Conservation (phyloP, 92 coral and sea anemone genomes). For the Galaxea fascicularis region DNA sequence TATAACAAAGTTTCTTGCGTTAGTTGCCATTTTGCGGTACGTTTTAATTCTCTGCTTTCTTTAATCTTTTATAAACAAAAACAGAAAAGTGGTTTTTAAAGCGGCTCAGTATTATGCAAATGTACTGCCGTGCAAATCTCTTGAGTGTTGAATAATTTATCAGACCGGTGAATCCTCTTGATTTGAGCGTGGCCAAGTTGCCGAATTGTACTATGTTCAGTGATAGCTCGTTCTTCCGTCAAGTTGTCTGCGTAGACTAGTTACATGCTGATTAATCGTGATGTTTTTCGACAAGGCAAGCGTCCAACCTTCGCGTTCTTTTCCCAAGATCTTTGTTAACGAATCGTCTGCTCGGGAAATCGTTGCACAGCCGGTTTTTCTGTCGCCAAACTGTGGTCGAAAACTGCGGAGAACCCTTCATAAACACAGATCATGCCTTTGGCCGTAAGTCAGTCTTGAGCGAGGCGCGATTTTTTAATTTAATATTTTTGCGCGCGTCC, state of each 20-base stretch:
- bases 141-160: conserved; percentile 37
- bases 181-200: background rate
- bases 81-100: background rate
- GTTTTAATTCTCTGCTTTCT: conserved; percentile 4
- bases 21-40: background rate
- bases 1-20: no score
- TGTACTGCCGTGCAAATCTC: background rate
- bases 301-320: conserved; percentile 65
- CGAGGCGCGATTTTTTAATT: background rate
- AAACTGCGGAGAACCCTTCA: conserved; percentile 50
- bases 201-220: background rate
- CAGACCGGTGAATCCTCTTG: background rate
- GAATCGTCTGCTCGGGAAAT: conserved; percentile 37
- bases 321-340: conserved; percentile 64
- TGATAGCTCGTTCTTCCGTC: background rate
- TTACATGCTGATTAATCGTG: background rate
- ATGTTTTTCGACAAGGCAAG: conserved; percentile 2
- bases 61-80: conserved; percentile 18
- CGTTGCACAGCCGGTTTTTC: conserved; percentile 19
- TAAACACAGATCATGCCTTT: conserved; percentile 66
- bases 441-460: conserved; percentile 68
- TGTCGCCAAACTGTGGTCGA: conserved; percentile 56
- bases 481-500: background rate
- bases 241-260: background rate
- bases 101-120: conserved; percentile 37